Conservation (phyloP, 92 coral and sea anemone species). For the Actinernus sp. region DNA sequence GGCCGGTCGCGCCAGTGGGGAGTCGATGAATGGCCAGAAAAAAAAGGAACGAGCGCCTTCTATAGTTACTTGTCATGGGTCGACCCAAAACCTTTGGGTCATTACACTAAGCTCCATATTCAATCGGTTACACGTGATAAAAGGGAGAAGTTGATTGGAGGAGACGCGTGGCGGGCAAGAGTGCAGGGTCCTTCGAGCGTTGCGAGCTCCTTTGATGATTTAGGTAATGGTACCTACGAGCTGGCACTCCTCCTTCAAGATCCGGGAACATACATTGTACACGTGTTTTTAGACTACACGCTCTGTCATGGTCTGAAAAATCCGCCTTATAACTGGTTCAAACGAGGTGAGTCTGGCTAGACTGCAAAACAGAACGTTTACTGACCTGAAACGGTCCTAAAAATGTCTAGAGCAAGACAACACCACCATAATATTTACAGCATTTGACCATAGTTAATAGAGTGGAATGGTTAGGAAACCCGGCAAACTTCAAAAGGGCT, state of each 20-base stretch:
- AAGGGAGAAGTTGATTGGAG: constrained; percentile 49
- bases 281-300: constrained; percentile 54
- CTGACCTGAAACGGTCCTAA: too few relatives aligned
- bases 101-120: constrained; percentile 57
- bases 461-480: too few relatives aligned
- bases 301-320: constrained; percentile 68
- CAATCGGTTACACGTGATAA: constrained; percentile 52
- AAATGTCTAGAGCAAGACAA: too few relatives aligned
- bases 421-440: too few relatives aligned
- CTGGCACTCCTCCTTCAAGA: constrained; percentile 55
- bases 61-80: constrained; percentile 36
- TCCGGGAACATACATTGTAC: constrained; percentile 61
- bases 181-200: constrained; percentile 65
- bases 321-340: constrained; percentile 59
- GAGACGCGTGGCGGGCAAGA: constrained; percentile 73
- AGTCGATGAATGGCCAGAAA: constrained; percentile 12
- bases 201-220: constrained; percentile 66
- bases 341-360: constrained; percentile 52
- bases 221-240: constrained; percentile 76
- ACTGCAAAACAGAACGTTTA: too few relatives aligned
- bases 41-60: constrained; percentile 31
- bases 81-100: constrained; percentile 54
- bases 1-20: constrained; percentile 41
- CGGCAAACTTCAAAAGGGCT: too few relatives aligned
- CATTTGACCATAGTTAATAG: too few relatives aligned